phyloP scores from a whole-genome alignment of 2,113 vertebrate species.

The Syrrhaptes paradoxus region DNA sequence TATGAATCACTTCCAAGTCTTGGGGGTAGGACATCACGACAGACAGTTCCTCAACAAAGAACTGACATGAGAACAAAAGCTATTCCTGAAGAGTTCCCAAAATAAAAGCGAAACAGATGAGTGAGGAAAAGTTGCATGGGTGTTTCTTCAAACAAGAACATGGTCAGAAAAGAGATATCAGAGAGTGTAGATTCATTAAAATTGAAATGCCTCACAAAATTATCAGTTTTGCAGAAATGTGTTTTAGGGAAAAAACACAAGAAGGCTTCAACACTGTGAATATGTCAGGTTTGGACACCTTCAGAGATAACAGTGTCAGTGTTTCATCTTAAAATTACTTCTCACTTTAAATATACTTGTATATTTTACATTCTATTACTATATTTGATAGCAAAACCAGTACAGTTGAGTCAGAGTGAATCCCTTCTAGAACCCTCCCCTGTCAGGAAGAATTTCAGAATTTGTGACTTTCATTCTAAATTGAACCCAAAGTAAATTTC shows the following conservation, averaged over 20 bases:
- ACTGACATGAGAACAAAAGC: conserved; percentile 61
- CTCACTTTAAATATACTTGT: not conserved
- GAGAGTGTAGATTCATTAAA: conserved; percentile 35
- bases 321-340: not conserved
- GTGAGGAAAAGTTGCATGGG: conserved; percentile 26
- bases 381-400: not conserved
- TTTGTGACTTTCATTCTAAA: not conserved
- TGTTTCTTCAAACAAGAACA: conserved; percentile 24
- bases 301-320: not conserved
- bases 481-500: not conserved
- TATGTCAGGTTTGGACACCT: not conserved
- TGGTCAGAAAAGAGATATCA: conserved; percentile 28
- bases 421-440: not conserved
- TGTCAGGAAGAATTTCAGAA: not conserved
- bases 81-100: conserved; percentile 53
- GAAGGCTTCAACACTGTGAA: not conserved
- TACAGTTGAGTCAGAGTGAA: not conserved
- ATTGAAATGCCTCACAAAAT: not conserved
- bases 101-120: conserved; percentile 64
- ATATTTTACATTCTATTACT: not conserved
- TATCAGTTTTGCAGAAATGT: not conserved
- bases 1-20: conserved; percentile 37
- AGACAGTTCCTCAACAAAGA: conserved; percentile 61
- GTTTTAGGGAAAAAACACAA: not conserved
- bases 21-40: conserved; percentile 31